phyloP scores from a whole-genome alignment of 2,113 vertebrate genomes.

The Pyxicephalus adspersus region DNA sequence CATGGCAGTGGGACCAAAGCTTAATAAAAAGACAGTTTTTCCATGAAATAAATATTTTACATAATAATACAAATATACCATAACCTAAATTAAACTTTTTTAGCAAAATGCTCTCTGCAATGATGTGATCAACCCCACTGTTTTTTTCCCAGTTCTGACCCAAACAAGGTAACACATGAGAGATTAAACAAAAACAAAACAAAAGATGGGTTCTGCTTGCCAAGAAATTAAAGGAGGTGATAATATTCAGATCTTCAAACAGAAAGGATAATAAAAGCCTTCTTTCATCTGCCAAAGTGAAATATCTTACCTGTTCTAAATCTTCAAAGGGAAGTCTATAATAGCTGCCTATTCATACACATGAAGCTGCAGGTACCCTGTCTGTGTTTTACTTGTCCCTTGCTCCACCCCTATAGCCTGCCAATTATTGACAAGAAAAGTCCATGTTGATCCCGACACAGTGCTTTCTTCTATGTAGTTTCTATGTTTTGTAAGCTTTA shows the following conservation, averaged over 20 bases:
- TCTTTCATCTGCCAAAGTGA: constrained; percentile 68
- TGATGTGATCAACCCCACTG: background rate
- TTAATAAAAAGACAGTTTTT: background rate
- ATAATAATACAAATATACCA: too few relatives aligned
- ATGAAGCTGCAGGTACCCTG: constrained; percentile 70
- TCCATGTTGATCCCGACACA: constrained; percentile 61
- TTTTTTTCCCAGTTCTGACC: background rate
- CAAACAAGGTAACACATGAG: constrained; percentile 39
- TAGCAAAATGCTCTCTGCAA: too few relatives aligned
- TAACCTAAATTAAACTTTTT: too few relatives aligned
- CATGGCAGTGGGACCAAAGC: too few relatives aligned
- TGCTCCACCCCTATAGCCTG: constrained; percentile 50
- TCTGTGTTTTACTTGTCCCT: constrained; percentile 58
- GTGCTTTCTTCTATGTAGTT: constrained; percentile 40
- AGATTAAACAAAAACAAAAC: constrained; percentile 39
- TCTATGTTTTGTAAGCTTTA: constrained; percentile 31
- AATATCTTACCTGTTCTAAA: constrained; percentile 50
- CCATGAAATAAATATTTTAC: too few relatives aligned
- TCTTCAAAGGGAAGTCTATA: constrained; percentile 56
- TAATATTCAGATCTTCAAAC: constrained; percentile 66
- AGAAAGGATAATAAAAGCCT: constrained; percentile 64
- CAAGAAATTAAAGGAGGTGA: constrained; percentile 67
- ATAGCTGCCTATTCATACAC: constrained; percentile 58
- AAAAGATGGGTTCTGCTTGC: constrained; percentile 10
- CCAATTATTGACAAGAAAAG: constrained; percentile 53